Conservation (phyloP, 2,797 vertebrate genomes). For the Taenioides sp. region DNA sequence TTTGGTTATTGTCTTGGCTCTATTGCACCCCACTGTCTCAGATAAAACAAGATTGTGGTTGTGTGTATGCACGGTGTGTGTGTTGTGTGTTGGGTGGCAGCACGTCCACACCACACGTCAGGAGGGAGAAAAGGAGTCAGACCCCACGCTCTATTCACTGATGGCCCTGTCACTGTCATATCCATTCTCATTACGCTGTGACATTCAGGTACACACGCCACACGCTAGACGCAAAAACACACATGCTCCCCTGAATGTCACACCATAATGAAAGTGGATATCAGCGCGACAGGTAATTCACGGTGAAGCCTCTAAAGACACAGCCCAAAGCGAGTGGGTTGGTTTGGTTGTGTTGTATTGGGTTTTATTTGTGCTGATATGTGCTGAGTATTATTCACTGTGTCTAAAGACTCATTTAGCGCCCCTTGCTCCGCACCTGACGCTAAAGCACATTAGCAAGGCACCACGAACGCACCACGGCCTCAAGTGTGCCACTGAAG, state of each 20-base stretch:
- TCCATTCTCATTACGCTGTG: conserved; percentile 71
- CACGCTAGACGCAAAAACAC: conserved; percentile 4
- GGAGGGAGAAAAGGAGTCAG: conserved; percentile 36
- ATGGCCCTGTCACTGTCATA: conserved; percentile 68
- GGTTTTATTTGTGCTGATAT: conserved; percentile 40
- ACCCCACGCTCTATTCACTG: conserved; percentile 18
- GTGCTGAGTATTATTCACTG: conserved; percentile 45
- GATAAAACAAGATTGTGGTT: conserved; percentile 36
- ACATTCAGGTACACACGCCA: conserved; percentile 63
- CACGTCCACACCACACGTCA: conserved; percentile 30
- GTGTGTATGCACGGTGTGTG: conserved; percentile 1
- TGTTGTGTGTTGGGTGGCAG: conserved; percentile 7
- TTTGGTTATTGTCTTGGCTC: conserved; percentile 71
- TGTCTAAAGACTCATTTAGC: conserved; percentile 37
- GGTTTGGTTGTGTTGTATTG: conserved; percentile 28
- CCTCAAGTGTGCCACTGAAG: neutral
- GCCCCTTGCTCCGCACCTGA: neutral
- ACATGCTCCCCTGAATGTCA: conserved; percentile 71
- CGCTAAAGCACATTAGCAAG: conserved; percentile 16
- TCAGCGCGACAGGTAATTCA: conserved; percentile 63
- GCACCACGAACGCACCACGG: conserved; percentile 1
- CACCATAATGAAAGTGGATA: conserved; percentile 76
- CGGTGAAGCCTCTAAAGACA: conserved; percentile 47
- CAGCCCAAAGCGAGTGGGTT: conserved; percentile 11
- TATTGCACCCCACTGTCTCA: conserved; percentile 49